Evolutionary conservation across 1,140 invertebrate species (phyloP).

Genomic region (Bilobella aurantiaca): DNA sequence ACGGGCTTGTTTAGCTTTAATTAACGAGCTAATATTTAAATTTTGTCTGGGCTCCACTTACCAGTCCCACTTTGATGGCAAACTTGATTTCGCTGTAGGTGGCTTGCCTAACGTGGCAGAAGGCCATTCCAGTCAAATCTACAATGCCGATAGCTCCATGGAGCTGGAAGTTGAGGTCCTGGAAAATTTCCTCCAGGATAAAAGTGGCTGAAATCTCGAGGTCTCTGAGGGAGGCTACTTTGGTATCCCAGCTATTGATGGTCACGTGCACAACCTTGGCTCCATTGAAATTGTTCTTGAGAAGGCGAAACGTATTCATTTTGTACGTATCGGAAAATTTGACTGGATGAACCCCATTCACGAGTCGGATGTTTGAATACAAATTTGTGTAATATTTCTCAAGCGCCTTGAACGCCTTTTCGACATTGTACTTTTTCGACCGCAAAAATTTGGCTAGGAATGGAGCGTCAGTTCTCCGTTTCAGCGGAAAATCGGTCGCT

Average conservation of each 20-base stretch:
- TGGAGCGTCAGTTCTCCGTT: neutral
- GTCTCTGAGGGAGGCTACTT: neutral
- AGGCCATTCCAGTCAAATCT: neutral
- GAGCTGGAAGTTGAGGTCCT: neutral
- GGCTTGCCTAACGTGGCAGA: neutral
- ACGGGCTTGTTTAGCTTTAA: too few relatives aligned
- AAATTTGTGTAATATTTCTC: neutral
- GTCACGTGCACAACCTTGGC: neutral
- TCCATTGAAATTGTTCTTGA: neutral
- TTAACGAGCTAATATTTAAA: too few relatives aligned
- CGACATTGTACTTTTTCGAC: slow-evolving; percentile 1
- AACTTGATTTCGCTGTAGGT: neutral
- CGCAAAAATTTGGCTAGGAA: neutral
- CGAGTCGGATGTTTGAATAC: neutral
- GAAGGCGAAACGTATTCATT: neutral
- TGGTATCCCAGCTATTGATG: neutral
- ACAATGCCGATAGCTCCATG: neutral
- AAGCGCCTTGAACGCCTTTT: neutral
- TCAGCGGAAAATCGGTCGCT: neutral
- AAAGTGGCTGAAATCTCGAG: neutral
- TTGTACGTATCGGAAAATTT: neutral
- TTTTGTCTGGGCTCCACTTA: too few relatives aligned
- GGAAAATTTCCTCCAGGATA: neutral
- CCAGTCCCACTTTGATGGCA: neutral
- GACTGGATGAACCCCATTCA: neutral